Evolutionary conservation across 2,113 vertebrate genomes (phyloP).

Genomic region (Amphiprion percula): DNA sequence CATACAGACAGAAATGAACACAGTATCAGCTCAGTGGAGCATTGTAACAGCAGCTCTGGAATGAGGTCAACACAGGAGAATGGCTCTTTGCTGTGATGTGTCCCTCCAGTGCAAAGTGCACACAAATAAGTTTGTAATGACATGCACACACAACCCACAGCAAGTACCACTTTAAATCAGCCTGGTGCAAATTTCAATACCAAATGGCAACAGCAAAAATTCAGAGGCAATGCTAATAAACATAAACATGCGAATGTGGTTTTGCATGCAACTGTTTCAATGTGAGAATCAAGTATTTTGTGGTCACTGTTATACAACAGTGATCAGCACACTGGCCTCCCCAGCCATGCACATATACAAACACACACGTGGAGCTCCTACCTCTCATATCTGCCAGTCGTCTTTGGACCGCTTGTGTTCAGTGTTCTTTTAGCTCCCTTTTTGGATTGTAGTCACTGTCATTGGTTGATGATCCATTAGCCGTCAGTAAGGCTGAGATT

Average conservation of each 20-base stretch:
- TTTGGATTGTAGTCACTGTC: slow-evolving; percentile 46
- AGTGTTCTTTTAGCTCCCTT: slow-evolving; percentile 60
- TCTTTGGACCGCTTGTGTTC: slow-evolving; percentile 59
- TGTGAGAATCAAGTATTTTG: background rate
- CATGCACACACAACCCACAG: slow-evolving; percentile 40
- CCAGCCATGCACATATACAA: slow-evolving; percentile 8
- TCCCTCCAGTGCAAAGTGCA: slow-evolving; percentile 58
- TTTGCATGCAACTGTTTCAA: background rate
- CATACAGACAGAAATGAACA: slow-evolving; percentile 40
- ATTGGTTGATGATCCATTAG: slow-evolving; percentile 69
- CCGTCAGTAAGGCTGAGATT: slow-evolving; percentile 43
- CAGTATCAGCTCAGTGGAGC: slow-evolving; percentile 59
- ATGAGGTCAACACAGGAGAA: slow-evolving; percentile 72
- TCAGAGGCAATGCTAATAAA: background rate
- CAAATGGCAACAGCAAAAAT: background rate
- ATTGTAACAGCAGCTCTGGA: slow-evolving; percentile 65
- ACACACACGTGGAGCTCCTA: slow-evolving; percentile 59
- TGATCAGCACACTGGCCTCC: slow-evolving; percentile 23
- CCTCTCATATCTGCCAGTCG: slow-evolving; percentile 82
- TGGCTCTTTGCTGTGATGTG: slow-evolving; percentile 59
- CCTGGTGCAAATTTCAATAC: background rate
- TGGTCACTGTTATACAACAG: slow-evolving; percentile 47
- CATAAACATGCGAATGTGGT: background rate
- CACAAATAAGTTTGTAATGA: slow-evolving; percentile 52
- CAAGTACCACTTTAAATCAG: slow-evolving; percentile 26